Base-by-base conservation (phyloP, 2,797 vertebrate species). In the Syngnathus acus region DNA sequence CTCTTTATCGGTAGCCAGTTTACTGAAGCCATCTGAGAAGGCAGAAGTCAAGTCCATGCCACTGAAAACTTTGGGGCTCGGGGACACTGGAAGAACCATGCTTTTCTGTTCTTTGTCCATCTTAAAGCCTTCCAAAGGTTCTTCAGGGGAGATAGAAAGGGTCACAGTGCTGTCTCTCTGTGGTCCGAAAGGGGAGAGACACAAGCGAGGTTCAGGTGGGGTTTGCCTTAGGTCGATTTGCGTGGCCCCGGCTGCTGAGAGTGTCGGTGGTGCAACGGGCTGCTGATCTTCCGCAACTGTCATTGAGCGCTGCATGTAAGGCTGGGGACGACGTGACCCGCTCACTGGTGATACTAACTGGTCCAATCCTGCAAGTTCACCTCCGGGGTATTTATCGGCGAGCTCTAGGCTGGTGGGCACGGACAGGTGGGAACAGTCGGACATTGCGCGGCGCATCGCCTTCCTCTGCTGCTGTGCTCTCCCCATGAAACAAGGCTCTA, bases 371-470 rank as follows among this genome's bases (percentile, higher is more conserved):
- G 81, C 87, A 48, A 71, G 80, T 9, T 86, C 84, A 9, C 86
- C 91, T 45, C 91, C 90, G 1, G 95, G 95, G 75, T 97, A 97
- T 79, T 94, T 95, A 75, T 96, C 95, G 0, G 92, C 89, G 64
- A 95, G 90, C 86, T 94, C 86, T 13, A 93, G 86, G 76, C 93
- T 88, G 2, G 89, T 88, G 17, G 95, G 97, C 16, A 98, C 96
- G 0, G 93, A 94, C 71, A 98, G 89, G 81, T 95, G 95, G 39
- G 94, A 94, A 77, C 95, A 95, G 71, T 98, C 97, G 0, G 97
- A 99, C 92, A 98, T 93, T 0, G 97, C 95, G n/a, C 95, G 91
- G 13, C 93, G 87, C 92, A 98, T 92, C 0, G 91, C 93, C 82
- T 95, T 95, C 78, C 95, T 92, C 82, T 95, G 95, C 66, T 91